Evolutionary conservation across 2,888 invertebrate species (phyloP), one percentile per base, ranked within the genome.

Genomic region (Ectemnius lituratus): DNA sequence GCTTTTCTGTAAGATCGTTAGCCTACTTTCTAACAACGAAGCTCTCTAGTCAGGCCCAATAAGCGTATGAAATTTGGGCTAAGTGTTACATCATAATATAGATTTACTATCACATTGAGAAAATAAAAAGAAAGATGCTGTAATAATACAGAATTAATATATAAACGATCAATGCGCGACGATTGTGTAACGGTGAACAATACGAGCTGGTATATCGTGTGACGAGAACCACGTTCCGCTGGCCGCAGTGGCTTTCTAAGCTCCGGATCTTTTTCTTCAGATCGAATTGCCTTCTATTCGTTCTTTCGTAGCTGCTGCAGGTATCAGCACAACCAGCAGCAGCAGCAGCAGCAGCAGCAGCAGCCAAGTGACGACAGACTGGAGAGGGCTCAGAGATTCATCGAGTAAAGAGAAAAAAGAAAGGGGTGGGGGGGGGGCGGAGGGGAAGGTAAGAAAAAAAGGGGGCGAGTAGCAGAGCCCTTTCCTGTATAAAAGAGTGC

Each of bases 221-320:
- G 63, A 72, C 78, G 68, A 65, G 67, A 72, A 74, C 47, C 65
- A 52, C 67, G 71, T 67, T 70, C 62, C 60, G 45, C 67, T 16
- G 23, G 69, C 79, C 76, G n/a, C 79, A 71, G 68, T 62, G 71
- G 69, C 81, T 82, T 82, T 78, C 81, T 71, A 78, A 75, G 73
- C 63, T 66, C 13, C 70, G 69, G 67, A 79, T 74, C 60, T 75
- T 67, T 74, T 82, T 80, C 75, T 70, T 13, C 47, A 28, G 71
- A 76, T 82, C 75, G 71, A 76, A 69, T 76, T 73, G 73, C 71
- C 72, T 28, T 56, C 60, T 59, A 57, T 57, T 27, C 60, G 62
- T 11, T 67, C 65, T 62, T 52, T 46, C 64, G 62, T 23, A 74
- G 20, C 28, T 27, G 49, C 13, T 6, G 8, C 37, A 37, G 37